Evolutionary conservation across 2,888 invertebrate species (phyloP).

Genomic region (Cephus nigrinus): DNA sequence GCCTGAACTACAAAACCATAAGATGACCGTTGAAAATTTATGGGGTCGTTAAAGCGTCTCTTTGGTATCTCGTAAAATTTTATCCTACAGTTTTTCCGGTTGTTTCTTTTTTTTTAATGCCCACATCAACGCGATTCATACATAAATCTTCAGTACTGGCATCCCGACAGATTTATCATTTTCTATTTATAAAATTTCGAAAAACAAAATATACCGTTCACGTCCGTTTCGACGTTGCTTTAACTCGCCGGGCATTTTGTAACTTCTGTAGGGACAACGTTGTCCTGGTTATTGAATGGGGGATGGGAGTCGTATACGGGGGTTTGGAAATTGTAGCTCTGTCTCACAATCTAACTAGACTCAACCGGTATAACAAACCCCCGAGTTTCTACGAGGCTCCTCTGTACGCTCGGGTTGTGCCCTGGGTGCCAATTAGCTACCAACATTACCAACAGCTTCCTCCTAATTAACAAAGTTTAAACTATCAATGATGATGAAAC

Average conservation of each 20-base stretch:
- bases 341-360: conserved; percentile 3
- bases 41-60: conserved; percentile 55
- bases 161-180: conserved; percentile 15
- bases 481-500: conserved; percentile 52
- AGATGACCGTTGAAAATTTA: conserved; percentile 61
- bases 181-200: conserved; percentile 11
- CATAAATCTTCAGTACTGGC: conserved; percentile 9
- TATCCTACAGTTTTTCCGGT: conserved; percentile 25
- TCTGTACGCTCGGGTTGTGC: conserved; percentile 39
- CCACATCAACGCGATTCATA: conserved; percentile 48
- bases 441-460: conserved; percentile 55
- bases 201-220: not conserved
- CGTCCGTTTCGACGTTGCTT: too few species aligned
- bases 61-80: conserved; percentile 47
- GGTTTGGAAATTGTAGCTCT: too few species aligned
- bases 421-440: conserved; percentile 59
- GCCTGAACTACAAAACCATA: conserved; percentile 16
- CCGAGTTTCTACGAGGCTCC: conserved; percentile 11
- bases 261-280: too few species aligned
- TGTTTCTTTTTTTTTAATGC: conserved; percentile 36
- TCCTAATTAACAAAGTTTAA: conserved; percentile 61
- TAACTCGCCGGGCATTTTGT: too few species aligned
- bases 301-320: too few species aligned
- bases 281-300: too few species aligned
- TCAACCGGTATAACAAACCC: conserved; percentile 10